These are phyloP conservation scores for Artemia sinica DNA, from an alignment of 2,888 invertebrate genomes.

Conservation along the genomic window DNA sequence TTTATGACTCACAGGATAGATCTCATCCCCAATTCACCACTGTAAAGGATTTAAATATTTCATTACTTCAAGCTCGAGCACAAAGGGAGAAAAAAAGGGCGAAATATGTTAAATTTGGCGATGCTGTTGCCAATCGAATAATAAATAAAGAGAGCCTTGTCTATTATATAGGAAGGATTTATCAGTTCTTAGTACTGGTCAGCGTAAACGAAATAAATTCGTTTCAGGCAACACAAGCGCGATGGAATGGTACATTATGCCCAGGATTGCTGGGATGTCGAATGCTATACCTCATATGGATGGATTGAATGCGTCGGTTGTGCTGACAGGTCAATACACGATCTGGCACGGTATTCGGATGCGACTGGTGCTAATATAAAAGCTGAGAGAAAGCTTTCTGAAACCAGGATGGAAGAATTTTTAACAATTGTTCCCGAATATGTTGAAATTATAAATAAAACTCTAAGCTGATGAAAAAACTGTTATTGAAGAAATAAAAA, in stretches of 20 bases:
- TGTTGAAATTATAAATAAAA: no score
- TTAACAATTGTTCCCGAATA: no score
- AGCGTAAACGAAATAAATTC: conserved; percentile 68
- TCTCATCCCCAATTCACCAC: conserved; percentile 71
- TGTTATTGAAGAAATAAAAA: no score
- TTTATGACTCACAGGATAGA: conserved; percentile 79
- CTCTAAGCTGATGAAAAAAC: no score
- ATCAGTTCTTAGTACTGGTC: conserved; percentile 62
- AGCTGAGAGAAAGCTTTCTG: conserved; percentile 76
- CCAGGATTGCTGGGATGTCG: conserved; percentile 99
- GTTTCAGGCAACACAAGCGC: conserved; percentile 94
- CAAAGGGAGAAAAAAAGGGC: conserved; percentile 94
- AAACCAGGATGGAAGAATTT: conserved; percentile 58
- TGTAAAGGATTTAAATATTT: conserved; percentile 53
- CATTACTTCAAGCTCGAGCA: conserved; percentile 81
- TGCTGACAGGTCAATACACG: conserved; percentile 94
- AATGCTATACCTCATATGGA: conserved; percentile 86
- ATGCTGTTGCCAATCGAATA: conserved; percentile 41
- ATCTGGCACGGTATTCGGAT: conserved; percentile 79
- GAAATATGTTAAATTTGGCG: conserved; percentile 54
- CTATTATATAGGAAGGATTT: conserved; percentile 92
- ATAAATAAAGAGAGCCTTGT: conserved; percentile 94
- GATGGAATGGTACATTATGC: conserved; percentile 99
- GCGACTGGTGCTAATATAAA: conserved; percentile 78
- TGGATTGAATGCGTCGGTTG: conserved; percentile 99